These are phyloP conservation scores for Dicranocentrus wangi DNA, from an alignment of 2,888 invertebrate species.

Conservation along the genomic window DNA sequence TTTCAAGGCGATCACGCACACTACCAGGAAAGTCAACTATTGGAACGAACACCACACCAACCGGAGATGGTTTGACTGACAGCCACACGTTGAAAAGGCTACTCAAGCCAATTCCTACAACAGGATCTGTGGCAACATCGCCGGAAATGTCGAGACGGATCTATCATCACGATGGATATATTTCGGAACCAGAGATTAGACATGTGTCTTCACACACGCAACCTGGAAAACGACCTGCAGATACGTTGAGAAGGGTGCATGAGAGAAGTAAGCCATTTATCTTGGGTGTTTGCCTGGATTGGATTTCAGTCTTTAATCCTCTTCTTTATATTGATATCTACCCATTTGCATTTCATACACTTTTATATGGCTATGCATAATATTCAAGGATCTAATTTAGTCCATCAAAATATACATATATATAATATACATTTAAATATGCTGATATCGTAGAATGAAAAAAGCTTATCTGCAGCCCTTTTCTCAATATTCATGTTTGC, in stretches of 20 bases:
- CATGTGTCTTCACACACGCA: constrained; percentile 79
- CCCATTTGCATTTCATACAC: no score
- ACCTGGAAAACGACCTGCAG: constrained; percentile 77
- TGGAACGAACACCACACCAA: constrained; percentile 73
- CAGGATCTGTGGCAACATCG: constrained; percentile 81
- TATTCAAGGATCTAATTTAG: no score
- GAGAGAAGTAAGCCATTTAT: constrained; percentile 68
- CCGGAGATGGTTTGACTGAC: constrained; percentile 78
- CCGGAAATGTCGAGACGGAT: constrained; percentile 91
- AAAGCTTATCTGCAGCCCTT: constrained; percentile 59
- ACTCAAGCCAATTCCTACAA: constrained; percentile 90
- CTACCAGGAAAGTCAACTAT: constrained; percentile 73
- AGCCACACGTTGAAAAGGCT: constrained; percentile 92
- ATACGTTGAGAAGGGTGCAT: constrained; percentile 71
- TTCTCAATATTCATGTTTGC: constrained; percentile 22
- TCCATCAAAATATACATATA: no score
- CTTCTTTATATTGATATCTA: neutral
- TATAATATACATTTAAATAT: neutral
- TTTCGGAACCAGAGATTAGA: constrained; percentile 74
- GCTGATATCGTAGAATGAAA: neutral
- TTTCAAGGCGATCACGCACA: constrained; percentile 70
- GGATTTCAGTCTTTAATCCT: neutral
- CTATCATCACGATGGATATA: constrained; percentile 75
- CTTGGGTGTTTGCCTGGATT: neutral
- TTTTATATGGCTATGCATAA: no score